Percentiles rank a stretch among this genome's conserved stretches.
phyloP scores from a whole-genome alignment of 2,797 vertebrate genomes.

The Cyprinella venusta region DNA sequence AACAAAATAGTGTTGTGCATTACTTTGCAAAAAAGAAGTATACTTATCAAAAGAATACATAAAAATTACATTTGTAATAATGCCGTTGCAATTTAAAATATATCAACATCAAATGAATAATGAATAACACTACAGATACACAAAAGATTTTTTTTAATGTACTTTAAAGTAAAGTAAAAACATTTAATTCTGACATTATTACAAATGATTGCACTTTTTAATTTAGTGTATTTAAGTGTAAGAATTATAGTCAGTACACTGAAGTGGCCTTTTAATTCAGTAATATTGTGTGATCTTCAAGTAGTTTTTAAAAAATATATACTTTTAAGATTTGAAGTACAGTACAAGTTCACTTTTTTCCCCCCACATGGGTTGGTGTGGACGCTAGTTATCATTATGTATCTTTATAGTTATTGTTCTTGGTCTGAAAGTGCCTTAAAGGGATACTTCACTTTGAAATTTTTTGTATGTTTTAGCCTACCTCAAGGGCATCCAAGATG shows the following conservation, averaged over 20 bases:
- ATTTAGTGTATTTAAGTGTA: not conserved
- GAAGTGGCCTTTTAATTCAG: not conserved
- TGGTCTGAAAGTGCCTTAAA: not conserved
- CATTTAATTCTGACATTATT: too few relatives aligned
- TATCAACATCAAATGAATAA: too few relatives aligned
- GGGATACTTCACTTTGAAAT: too few relatives aligned
- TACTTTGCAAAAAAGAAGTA: not conserved
- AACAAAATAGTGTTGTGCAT: not conserved
- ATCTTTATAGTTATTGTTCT: not conserved
- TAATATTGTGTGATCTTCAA: not conserved
- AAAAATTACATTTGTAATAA: too few relatives aligned
- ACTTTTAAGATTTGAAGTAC: too few relatives aligned
- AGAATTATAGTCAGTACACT: not conserved
- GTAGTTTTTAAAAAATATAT: too few relatives aligned
- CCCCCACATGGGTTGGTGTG: not conserved
- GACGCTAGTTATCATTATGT: not conserved
- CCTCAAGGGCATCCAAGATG: too few relatives aligned
- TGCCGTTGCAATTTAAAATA: too few relatives aligned
- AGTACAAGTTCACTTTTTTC: not conserved
- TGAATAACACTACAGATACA: too few relatives aligned
- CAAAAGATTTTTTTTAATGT: too few relatives aligned
- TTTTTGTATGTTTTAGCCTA: too few relatives aligned
- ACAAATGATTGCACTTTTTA: not conserved
- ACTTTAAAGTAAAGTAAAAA: too few relatives aligned
- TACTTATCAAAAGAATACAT: not conserved